Percentiles rank a stretch among this genome's conserved stretches.
Evolutionary conservation across 2,888 invertebrate genomes (phyloP).

Genomic region (Andricus quercusramuli): DNA sequence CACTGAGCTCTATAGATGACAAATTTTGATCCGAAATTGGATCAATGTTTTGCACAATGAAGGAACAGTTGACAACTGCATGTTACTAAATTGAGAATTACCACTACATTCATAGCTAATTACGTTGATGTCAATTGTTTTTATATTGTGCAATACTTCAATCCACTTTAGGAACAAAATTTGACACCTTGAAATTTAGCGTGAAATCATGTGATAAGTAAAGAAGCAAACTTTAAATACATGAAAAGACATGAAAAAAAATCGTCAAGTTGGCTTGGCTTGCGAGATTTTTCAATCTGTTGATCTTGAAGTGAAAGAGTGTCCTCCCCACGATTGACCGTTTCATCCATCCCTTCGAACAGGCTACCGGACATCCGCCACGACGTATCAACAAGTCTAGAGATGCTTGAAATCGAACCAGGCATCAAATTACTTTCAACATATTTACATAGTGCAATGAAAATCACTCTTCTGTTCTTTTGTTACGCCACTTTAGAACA

Average conservation of each 20-base stretch:
- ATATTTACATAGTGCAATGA: background rate
- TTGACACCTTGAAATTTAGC: too few relatives aligned
- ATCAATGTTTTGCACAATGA: too few relatives aligned
- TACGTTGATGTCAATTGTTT: too few relatives aligned
- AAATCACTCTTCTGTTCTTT: background rate
- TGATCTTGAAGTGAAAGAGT: background rate
- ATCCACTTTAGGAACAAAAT: too few relatives aligned
- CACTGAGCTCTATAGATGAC: too few relatives aligned
- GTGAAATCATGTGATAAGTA: too few relatives aligned
- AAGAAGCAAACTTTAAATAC: too few relatives aligned
- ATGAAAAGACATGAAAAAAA: background rate
- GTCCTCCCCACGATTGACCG: slow-evolving; percentile 1
- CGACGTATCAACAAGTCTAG: background rate
- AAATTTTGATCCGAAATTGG: too few relatives aligned
- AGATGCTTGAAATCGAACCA: background rate
- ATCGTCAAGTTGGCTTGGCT: background rate
- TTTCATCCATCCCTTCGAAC: background rate
- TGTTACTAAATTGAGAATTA: too few relatives aligned
- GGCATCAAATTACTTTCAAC: background rate
- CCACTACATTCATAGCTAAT: too few relatives aligned
- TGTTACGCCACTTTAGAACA: background rate
- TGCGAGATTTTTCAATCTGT: background rate
- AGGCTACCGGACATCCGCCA: slow-evolving; percentile 1
- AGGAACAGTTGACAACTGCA: too few relatives aligned
- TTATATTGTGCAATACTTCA: too few relatives aligned